phyloP scores from a whole-genome alignment of 2,888 invertebrate species.

The Aleiodes testaceus region DNA sequence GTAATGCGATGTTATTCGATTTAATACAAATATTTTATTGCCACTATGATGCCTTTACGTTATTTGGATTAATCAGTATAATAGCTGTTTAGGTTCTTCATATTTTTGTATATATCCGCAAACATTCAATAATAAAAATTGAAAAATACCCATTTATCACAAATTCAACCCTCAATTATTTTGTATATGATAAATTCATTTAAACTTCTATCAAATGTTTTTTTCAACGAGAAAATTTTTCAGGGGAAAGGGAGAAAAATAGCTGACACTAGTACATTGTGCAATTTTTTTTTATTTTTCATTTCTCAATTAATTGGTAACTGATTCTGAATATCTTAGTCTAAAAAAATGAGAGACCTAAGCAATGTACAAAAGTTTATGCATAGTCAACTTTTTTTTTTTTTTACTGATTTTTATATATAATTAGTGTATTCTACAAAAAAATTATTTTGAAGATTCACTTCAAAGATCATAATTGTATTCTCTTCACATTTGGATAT shows the following conservation, averaged over 20 bases:
- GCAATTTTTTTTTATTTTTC: constrained; percentile 55
- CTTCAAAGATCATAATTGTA: neutral
- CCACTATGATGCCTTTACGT: constrained; percentile 69
- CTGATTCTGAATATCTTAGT: constrained; percentile 66
- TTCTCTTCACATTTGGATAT: no score
- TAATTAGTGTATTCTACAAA: constrained; percentile 35
- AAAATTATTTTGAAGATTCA: constrained; percentile 28
- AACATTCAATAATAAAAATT: constrained; percentile 69
- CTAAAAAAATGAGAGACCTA: constrained; percentile 65
- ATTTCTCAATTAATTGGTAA: constrained; percentile 68
- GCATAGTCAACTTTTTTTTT: constrained; percentile 61
- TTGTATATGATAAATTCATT: neutral
- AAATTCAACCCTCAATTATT: neutral
- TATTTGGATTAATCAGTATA: constrained; percentile 70
- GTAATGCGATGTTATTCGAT: constrained; percentile 69
- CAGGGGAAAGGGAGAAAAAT: neutral
- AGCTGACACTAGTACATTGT: neutral
- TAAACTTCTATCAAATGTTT: no score
- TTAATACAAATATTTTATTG: constrained; percentile 70
- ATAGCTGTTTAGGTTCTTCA: constrained; percentile 70
- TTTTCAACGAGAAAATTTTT: neutral
- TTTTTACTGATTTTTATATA: constrained; percentile 36
- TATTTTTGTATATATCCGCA: constrained; percentile 72
- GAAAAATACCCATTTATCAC: constrained; percentile 54
- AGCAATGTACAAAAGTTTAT: constrained; percentile 70